These are phyloP conservation scores for Blennius ocellaris DNA, from an alignment of 2,113 vertebrate species.

Conservation along the genomic window DNA sequence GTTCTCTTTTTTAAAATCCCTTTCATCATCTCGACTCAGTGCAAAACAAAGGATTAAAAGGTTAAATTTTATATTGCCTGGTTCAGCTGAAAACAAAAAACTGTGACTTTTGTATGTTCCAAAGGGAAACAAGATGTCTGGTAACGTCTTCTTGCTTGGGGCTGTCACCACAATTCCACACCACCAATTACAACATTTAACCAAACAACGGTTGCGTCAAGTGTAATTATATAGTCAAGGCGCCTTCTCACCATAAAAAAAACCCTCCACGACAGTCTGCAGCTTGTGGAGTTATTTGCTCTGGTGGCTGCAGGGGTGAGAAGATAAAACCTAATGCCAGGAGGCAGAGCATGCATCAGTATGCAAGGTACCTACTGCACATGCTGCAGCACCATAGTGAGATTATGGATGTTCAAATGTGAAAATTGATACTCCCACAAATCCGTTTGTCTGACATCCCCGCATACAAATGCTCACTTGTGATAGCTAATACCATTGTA, in stretches of 20 bases:
- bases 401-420: too few relatives aligned
- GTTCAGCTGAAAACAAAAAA: slow-evolving; percentile 19
- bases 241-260: slow-evolving; percentile 64
- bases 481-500: background rate
- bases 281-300: slow-evolving; percentile 24
- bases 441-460: background rate
- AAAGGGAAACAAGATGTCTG: slow-evolving; percentile 42
- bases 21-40: slow-evolving; percentile 9
- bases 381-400: background rate
- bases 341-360: background rate
- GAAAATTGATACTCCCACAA: too few relatives aligned
- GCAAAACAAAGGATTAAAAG: slow-evolving; percentile 24
- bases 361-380: slow-evolving; percentile 10
- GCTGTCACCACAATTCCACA: slow-evolving; percentile 60
- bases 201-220: slow-evolving; percentile 70
- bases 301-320: background rate
- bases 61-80: slow-evolving; percentile 26
- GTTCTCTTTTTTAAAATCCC: slow-evolving; percentile 17
- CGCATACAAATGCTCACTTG: background rate
- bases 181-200: slow-evolving; percentile 67
- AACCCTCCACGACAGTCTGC: slow-evolving; percentile 19
- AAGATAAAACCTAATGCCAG: background rate
- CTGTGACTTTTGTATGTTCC: background rate
- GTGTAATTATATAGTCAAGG: slow-evolving; percentile 71
- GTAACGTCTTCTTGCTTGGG: slow-evolving; percentile 54